Conservation (phyloP, 2,113 vertebrate genomes). For the Lepisosteus oculatus region DNA sequence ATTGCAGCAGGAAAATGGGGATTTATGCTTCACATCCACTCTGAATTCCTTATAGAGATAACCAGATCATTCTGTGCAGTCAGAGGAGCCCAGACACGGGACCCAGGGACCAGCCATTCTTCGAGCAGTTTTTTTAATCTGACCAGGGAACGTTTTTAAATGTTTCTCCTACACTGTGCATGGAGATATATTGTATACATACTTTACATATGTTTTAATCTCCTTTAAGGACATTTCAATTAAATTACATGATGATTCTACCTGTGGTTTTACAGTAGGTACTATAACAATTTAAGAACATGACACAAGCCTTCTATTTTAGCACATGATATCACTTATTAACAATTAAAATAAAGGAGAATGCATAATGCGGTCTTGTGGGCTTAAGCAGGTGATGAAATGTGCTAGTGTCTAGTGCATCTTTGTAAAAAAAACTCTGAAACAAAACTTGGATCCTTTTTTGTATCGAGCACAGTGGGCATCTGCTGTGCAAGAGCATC, state of each 20-base stretch:
- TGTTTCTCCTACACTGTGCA: neutral
- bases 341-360: neutral
- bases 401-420: neutral
- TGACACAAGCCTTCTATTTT: neutral
- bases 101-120: neutral
- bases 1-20: conserved; percentile 18
- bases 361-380: neutral
- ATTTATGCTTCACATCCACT: conserved; percentile 67
- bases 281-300: neutral
- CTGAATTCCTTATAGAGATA: conserved; percentile 64
- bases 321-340: neutral
- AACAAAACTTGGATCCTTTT: no score
- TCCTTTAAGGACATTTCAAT: neutral
- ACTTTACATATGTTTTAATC: neutral
- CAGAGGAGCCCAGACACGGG: neutral
- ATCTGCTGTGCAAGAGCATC: no score
- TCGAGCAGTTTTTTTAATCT: neutral
- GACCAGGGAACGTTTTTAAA: conserved; percentile 16
- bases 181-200: neutral
- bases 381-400: neutral
- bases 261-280: neutral
- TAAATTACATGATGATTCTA: neutral
- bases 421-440: no score
- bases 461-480: no score
- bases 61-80: conserved; percentile 51